These are phyloP conservation scores for Ciconia stormi DNA, from an alignment of 2,113 vertebrate genomes.

Conservation along the genomic window DNA sequence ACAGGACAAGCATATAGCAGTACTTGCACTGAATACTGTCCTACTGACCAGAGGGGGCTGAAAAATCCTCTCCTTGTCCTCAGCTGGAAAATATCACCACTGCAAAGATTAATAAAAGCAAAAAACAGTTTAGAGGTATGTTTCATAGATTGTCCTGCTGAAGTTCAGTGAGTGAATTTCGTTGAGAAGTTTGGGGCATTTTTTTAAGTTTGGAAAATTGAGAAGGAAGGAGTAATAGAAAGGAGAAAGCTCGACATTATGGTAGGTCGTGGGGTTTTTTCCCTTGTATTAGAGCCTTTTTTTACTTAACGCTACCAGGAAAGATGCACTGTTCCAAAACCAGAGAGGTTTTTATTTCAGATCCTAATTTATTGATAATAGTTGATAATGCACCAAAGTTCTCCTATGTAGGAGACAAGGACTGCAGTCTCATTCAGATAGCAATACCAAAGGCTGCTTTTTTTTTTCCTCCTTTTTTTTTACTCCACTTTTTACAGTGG, in stretches of 20 bases:
- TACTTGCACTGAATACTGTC: background rate
- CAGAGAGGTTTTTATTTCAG: background rate
- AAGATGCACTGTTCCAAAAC: background rate
- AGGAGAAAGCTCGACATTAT: background rate
- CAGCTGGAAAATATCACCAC: background rate
- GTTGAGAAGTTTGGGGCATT: background rate
- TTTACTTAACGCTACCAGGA: background rate
- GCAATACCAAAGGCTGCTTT: background rate
- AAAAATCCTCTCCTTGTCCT: background rate
- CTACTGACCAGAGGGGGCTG: rapidly evolving
- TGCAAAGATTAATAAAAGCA: background rate
- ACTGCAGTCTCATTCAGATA: background rate
- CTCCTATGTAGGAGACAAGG: background rate
- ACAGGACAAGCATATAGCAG: background rate
- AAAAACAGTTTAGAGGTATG: background rate
- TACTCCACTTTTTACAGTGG: background rate
- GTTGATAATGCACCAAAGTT: background rate
- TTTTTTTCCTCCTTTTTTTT: background rate
- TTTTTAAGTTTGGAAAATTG: background rate
- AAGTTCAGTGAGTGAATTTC: background rate
- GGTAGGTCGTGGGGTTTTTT: no score
- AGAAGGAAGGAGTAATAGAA: background rate
- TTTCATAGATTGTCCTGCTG: background rate
- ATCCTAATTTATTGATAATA: background rate
- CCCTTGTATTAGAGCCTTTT: background rate